Evolutionary conservation across 2,113 vertebrate genomes (phyloP).

Genomic region (Atractosteus spatula): DNA sequence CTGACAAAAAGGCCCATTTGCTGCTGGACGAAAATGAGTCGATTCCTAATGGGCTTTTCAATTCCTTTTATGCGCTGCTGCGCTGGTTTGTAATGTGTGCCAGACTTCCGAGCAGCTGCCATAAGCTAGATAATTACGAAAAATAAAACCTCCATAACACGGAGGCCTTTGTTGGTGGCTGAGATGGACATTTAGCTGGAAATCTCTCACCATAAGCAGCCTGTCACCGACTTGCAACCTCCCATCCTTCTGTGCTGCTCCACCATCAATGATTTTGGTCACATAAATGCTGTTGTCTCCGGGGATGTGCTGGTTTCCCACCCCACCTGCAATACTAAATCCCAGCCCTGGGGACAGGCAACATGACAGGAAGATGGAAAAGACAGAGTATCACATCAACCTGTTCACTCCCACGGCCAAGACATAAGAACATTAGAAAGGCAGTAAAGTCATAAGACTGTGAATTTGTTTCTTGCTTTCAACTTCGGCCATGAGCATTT

Average conservation of each 20-base stretch:
- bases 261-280: slow-evolving; percentile 95
- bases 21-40: neutral
- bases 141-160: too few species aligned
- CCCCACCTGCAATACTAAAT: slow-evolving; percentile 94
- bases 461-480: too few species aligned
- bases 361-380: neutral
- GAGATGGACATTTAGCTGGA: neutral
- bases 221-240: slow-evolving; percentile 90
- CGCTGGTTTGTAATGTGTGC: neutral
- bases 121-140: neutral
- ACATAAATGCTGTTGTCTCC: slow-evolving; percentile 98
- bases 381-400: neutral
- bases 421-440: too few species aligned
- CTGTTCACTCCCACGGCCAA: too few species aligned
- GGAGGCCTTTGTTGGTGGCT: too few species aligned
- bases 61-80: neutral
- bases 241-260: slow-evolving; percentile 88
- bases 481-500: too few species aligned
- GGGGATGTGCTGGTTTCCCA: slow-evolving; percentile 95
- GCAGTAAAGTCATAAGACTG: too few species aligned
- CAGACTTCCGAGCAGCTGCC: neutral
- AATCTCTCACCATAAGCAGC: slow-evolving; percentile 83
- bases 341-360: slow-evolving; percentile 74
- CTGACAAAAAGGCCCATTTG: neutral
- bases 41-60: neutral